Percentiles rank a stretch among this genome's conserved stretches.
phyloP scores from a whole-genome alignment of 1,140 invertebrate species.

The Acromyrmex charruanus region DNA sequence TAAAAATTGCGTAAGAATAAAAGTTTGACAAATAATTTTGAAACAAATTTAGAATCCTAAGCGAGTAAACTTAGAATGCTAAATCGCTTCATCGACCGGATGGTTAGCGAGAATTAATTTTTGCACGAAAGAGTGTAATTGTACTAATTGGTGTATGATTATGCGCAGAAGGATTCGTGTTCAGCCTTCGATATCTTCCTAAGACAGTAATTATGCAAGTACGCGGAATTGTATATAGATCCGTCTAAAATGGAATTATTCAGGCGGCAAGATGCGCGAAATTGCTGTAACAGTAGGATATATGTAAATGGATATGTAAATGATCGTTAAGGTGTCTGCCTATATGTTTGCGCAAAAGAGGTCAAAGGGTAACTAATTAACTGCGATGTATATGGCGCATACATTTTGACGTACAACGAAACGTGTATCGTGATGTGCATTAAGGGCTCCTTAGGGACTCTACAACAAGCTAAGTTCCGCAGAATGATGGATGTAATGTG shows the following conservation, averaged over 20 bases:
- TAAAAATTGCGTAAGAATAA: background rate
- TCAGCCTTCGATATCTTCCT: constrained; percentile 13
- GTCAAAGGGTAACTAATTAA: constrained; percentile 62
- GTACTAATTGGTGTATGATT: constrained; percentile 8
- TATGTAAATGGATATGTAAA: constrained; percentile 66
- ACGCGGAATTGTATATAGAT: constrained; percentile 25
- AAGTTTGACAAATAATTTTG: background rate
- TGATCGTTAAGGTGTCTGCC: constrained; percentile 56
- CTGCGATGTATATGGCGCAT: constrained; percentile 52
- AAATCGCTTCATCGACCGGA: background rate
- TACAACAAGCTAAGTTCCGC: constrained; percentile 56
- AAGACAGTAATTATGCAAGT: constrained; percentile 36
- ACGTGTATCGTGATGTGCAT: constrained; percentile 63
- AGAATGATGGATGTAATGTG: constrained; percentile 71
- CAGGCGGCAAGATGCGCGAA: constrained; percentile 30
- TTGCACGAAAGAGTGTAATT: constrained; percentile 15
- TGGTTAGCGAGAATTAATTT: constrained; percentile 17
- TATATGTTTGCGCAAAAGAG: constrained; percentile 53
- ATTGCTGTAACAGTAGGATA: constrained; percentile 51
- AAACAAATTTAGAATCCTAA: background rate
- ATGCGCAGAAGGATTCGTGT: constrained; percentile 27
- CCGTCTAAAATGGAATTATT: constrained; percentile 44
- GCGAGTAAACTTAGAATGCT: background rate
- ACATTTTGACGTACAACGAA: constrained; percentile 57
- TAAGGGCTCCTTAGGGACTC: constrained; percentile 66